These are phyloP conservation scores for Synaphobranchus kaupii DNA, from an alignment of 2,797 vertebrate species.

Conservation along the genomic window DNA sequence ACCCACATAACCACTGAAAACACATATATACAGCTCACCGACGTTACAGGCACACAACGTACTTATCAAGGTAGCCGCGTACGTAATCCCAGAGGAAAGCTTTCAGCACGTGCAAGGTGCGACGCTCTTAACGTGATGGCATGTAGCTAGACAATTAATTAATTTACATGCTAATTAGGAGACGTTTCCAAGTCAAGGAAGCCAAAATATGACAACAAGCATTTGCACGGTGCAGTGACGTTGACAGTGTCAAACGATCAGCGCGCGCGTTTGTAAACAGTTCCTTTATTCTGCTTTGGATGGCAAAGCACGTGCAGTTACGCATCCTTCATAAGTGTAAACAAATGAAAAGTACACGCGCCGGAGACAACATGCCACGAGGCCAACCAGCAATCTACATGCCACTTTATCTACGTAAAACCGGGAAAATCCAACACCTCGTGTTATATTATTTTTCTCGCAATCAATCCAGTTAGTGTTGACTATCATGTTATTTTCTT, in stretches of 20 bases:
- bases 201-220: background rate
- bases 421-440: background rate
- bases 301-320: constrained; percentile 60
- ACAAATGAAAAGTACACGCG: constrained; percentile 42
- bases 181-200: background rate
- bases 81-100: background rate
- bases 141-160: background rate
- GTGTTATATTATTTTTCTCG: background rate
- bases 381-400: background rate
- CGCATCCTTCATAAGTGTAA: constrained; percentile 45
- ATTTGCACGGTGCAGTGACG: constrained; percentile 15
- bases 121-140: background rate
- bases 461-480: background rate
- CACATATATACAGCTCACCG: background rate
- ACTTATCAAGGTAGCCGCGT: background rate
- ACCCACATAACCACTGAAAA: constrained; percentile 19
- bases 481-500: background rate
- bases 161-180: background rate
- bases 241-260: constrained; percentile 35
- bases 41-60: background rate
- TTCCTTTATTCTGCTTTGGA: constrained; percentile 45
- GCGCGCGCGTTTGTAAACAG: constrained; percentile 57
- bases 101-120: background rate
- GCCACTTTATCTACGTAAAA: background rate
- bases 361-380: background rate